Conservation (phyloP, 2,888 invertebrate genomes). For the Formica aserva region DNA sequence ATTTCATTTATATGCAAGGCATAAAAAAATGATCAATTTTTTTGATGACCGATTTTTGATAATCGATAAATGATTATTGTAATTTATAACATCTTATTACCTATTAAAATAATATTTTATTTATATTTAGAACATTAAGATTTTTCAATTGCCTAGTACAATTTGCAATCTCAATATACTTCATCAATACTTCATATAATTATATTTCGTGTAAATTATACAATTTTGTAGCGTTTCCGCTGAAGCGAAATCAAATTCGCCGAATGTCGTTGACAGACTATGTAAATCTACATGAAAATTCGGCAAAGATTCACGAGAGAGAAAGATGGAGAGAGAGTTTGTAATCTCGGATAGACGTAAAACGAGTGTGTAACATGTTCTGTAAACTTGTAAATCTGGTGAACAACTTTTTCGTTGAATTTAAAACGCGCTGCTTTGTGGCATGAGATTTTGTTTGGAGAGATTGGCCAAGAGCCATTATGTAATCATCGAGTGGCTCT, state of each 20-base stretch:
- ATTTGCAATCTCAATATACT: constrained; percentile 9
- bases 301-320: constrained; percentile 26
- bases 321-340: constrained; percentile 14
- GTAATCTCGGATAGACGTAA: constrained; percentile 13
- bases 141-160: background rate
- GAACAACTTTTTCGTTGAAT: background rate
- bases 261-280: background rate
- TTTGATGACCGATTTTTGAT: no score
- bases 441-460: constrained; percentile 7
- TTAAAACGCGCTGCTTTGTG: constrained; percentile 13
- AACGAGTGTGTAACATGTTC: background rate
- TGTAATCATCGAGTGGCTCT: constrained; percentile 27
- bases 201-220: background rate
- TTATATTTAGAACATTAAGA: background rate
- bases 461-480: constrained; percentile 35
- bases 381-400: background rate
- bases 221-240: background rate
- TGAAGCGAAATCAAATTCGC: background rate
- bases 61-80: background rate
- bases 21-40: background rate
- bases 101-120: background rate
- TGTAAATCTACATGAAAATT: constrained; percentile 28
- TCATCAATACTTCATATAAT: constrained; percentile 3
- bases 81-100: background rate
- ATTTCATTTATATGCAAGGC: background rate